phyloP scores from a whole-genome alignment of 2,797 vertebrate genomes.

The Discoglossus pictus region DNA sequence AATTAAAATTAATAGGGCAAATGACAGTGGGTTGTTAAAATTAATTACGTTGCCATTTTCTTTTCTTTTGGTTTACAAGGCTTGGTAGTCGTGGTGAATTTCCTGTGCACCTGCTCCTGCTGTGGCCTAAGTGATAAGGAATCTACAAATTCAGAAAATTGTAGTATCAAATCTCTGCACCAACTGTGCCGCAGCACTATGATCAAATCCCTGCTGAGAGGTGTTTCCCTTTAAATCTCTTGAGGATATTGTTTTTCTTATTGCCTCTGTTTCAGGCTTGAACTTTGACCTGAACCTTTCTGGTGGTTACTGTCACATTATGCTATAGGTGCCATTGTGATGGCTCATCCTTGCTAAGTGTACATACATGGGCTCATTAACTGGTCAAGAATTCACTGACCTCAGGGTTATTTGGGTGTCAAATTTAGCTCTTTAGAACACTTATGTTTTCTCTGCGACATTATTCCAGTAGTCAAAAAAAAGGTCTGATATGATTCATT shows the following conservation, averaged over 20 bases:
- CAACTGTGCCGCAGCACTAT: slow-evolving; percentile 57
- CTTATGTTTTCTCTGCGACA: not conserved
- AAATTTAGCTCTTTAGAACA: slow-evolving; percentile 55
- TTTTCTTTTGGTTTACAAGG: slow-evolving; percentile 45
- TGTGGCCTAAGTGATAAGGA: slow-evolving; percentile 61
- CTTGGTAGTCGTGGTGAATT: slow-evolving; percentile 52
- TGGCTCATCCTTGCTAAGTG: slow-evolving; percentile 29
- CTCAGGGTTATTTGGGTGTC: slow-evolving; percentile 64
- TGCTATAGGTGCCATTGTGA: slow-evolving; percentile 42
- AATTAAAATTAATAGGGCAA: slow-evolving; percentile 46
- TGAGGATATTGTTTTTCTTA: slow-evolving; percentile 35
- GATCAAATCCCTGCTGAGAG: slow-evolving; percentile 51
- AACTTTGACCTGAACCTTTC: slow-evolving; percentile 56
- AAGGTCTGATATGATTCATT: too few relatives aligned
- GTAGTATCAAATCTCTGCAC: slow-evolving; percentile 59
- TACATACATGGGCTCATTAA: slow-evolving; percentile 48
- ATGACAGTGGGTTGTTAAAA: slow-evolving; percentile 48
- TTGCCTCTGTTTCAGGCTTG: slow-evolving; percentile 52
- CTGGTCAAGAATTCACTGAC: slow-evolving; percentile 60
- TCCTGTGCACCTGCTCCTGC: slow-evolving; percentile 67
- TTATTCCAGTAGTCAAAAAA: slow-evolving; percentile 7
- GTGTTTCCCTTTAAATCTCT: slow-evolving; percentile 50
- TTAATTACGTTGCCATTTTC: slow-evolving; percentile 52
- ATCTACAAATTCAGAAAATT: slow-evolving; percentile 64
- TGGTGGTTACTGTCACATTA: slow-evolving; percentile 39